Evolutionary conservation across 2,888 invertebrate genomes (phyloP).

Genomic region (Scaptomyza reducta): DNA sequence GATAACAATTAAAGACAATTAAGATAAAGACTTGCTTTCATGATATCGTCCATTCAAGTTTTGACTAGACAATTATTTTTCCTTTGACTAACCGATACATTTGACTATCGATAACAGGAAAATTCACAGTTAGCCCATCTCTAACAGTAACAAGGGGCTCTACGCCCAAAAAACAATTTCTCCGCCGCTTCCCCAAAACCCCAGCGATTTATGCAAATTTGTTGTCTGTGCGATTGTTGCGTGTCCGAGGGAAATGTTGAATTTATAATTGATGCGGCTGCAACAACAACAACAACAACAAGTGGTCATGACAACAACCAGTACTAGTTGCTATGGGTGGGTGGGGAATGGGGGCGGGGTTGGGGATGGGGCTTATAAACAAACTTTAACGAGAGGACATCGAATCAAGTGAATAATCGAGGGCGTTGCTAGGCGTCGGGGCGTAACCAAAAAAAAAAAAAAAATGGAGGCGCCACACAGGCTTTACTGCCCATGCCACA

Average conservation of each 20-base stretch:
- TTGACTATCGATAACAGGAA: neutral
- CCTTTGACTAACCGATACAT: neutral
- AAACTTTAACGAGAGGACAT: constrained; percentile 56
- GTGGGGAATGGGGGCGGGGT: neutral
- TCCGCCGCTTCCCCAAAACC: too few relatives aligned
- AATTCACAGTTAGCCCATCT: neutral
- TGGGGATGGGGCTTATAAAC: constrained; percentile 43
- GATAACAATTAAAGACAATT: neutral
- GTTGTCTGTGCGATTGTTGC: constrained; percentile 53
- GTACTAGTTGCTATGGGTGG: constrained; percentile 49
- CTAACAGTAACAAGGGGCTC: neutral
- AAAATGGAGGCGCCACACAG: neutral
- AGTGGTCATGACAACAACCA: constrained; percentile 67
- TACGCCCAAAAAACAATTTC: neutral
- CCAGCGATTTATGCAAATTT: constrained; percentile 38
- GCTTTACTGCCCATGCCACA: constrained; percentile 32
- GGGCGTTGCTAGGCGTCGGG: constrained; percentile 63
- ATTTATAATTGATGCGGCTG: constrained; percentile 70
- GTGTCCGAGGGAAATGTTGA: constrained; percentile 53
- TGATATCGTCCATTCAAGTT: neutral
- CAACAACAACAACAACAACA: constrained; percentile 51
- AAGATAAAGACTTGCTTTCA: neutral
- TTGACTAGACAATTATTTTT: neutral
- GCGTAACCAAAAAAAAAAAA: neutral
- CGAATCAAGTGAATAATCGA: constrained; percentile 32